Base-by-base conservation (phyloP, 2,888 invertebrate species). In the Folsomia candida region DNA sequence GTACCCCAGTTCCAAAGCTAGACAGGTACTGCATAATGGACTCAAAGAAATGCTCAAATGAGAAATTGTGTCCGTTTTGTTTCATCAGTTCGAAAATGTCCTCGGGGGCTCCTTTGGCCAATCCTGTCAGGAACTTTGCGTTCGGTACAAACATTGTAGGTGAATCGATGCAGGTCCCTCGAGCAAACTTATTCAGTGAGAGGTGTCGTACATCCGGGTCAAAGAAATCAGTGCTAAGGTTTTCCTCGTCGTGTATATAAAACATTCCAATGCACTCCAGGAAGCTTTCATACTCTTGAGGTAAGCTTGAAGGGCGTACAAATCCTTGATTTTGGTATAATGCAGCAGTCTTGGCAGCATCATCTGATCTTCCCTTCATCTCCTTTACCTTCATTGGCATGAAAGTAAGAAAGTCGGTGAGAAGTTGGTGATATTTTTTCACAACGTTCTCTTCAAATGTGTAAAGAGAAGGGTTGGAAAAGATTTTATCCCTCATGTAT, bases 351-450 rank as follows among this genome's bases (percentile, higher is more conserved):
- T 92, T 88, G 18, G 93, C 91, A 1, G 91, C 90, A 83, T 97
- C 97, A 83, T 97, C 96, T 0, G 94, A 95, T 79, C 91, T 87
- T 80, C 89, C 90, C 63, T 91, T 86, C 72, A 93, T 83, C 82
- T 93, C 92, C 80, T 91, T 91, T 0, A 92, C 88, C 87, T 95
- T 96, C 62, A 94, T 87, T 67, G 95, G 96, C 93, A 96, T 93
- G 68, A 92, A 87, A 74, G 92, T 90, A 62, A 97, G 93, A 81
- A 97, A 96, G 84, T 97, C 96, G 0, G 94, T 93, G 67, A 97
- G 86, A 9, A 97, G 85, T 20, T 88, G 87, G 84, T 97, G 97
- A 60, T 96, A 85, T 59, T 93, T 88, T 25, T 91, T 88, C 80
- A 92, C 87, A 81, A 93, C 91, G 82, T 93, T 94, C 83, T 87